Evolutionary conservation across 2,113 vertebrate genomes (phyloP).

Genomic region (Suricata suricatta): DNA sequence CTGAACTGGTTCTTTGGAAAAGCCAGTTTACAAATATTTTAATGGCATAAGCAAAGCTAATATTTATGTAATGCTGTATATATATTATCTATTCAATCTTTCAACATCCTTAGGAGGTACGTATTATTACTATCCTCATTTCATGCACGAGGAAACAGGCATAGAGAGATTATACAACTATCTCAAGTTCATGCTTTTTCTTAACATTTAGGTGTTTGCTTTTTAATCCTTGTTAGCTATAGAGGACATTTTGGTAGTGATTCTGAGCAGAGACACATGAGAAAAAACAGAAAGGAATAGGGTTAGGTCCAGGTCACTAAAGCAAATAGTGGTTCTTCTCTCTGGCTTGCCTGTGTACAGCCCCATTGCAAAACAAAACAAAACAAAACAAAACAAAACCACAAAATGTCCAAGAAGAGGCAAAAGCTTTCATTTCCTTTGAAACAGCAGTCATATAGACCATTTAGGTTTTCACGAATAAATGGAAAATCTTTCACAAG

Average conservation of each 20-base stretch:
- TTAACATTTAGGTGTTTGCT: not conserved
- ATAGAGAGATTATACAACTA: not conserved
- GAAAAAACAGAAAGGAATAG: not conserved
- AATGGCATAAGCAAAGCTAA: not conserved
- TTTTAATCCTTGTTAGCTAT: not conserved
- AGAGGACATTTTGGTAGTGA: not conserved
- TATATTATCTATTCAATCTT: not conserved
- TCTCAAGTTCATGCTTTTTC: not conserved
- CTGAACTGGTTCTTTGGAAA: not conserved
- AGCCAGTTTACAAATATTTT: not conserved
- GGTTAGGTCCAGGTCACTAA: not conserved
- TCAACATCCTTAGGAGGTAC: not conserved
- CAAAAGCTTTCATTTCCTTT: not conserved
- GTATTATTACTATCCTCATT: not conserved
- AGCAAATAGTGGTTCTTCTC: not conserved
- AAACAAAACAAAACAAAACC: not conserved
- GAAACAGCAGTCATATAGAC: not conserved
- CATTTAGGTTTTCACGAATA: constrained; percentile 20
- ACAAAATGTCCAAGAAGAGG: not conserved
- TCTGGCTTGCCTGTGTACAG: not conserved
- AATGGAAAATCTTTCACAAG: not conserved
- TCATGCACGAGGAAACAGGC: not conserved
- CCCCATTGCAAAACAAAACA: not conserved
- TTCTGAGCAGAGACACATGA: not conserved
- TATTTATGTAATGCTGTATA: not conserved